phyloP scores from a whole-genome alignment of 2,888 invertebrate species.

The Julus scandinavius region DNA sequence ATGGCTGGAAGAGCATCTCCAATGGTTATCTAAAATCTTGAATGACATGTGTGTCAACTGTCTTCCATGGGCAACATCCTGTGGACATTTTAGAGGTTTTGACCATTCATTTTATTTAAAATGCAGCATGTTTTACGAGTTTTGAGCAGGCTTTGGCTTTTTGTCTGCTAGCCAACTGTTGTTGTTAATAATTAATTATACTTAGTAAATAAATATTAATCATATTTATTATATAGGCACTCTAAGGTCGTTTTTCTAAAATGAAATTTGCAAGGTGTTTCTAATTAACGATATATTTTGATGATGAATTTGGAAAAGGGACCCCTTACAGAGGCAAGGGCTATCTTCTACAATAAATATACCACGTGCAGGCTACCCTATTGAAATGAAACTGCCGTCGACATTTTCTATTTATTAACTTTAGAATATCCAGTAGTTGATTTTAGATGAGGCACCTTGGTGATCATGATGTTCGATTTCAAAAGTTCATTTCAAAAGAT shows the following conservation, averaged over 20 bases:
- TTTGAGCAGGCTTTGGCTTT: not conserved
- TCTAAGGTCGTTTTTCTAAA: not conserved
- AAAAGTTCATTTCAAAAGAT: not conserved
- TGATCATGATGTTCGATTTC: not conserved
- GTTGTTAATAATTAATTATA: constrained; percentile 13
- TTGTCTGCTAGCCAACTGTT: not conserved
- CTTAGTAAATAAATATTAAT: not conserved
- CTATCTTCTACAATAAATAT: no score
- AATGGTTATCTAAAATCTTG: not conserved
- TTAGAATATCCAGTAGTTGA: no score
- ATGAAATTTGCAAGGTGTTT: not conserved
- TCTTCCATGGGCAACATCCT: not conserved
- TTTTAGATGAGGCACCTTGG: no score
- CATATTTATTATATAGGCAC: constrained; percentile 16
- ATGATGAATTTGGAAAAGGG: no score
- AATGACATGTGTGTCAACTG: not conserved
- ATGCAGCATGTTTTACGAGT: not conserved
- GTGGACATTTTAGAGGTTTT: not conserved
- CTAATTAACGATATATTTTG: no score
- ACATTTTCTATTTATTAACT: no score
- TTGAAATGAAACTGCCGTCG: no score
- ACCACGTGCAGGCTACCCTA: no score
- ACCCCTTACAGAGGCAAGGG: no score
- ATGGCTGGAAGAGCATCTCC: not conserved
- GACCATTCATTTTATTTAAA: not conserved